Base-by-base conservation (phyloP, 2,797 vertebrate species). In the Miichthys miiuy region DNA sequence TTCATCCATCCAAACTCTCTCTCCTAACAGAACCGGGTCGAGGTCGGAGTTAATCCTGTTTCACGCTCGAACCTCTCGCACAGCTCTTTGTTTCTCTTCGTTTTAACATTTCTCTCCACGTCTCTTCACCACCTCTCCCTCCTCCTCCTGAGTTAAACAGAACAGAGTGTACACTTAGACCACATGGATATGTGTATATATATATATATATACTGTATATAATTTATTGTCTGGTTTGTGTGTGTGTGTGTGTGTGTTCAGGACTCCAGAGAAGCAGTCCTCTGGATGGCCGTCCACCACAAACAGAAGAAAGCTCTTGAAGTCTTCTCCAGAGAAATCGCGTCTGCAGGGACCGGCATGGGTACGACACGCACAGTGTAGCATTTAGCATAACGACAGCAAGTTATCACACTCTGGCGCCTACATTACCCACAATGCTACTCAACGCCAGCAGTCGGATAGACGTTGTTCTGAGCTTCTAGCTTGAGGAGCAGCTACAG, bases 281-380 rank as follows among this genome's bases (percentile, higher is more conserved):
- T 98, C 84, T 98, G 96, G 96, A 89, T 98, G 92, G 95, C 95
- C 54, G 96, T 96, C 47, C 94, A 94, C 78, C 97, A 97, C 91
- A 96, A 92, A 75, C 95, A 96, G 90, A 97, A 95, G 89, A 95
- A 93, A 85, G 96, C 95, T 47, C 75, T 97, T 50, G 96, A 98
- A 76, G 41, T 97, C 21, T 97, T 97, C 80, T 89, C 96, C 64
- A 96, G 92, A 80, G 96, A 97, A 82, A 81, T 97, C 25, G 96
- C 95, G 58, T 82, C 96, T 66, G 96, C 97, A 11, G 96, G 95
- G 68, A 97, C 96, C 10, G 96, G 96, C 93, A 97, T 97, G 96
- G 96, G 96, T 97, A 94, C 75, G 85, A 83, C 64, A 5, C 27
- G 1, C 38, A 7, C 38, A 5, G 2, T 7, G 14, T 20, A 48